Conservation (phyloP, 2,888 invertebrate genomes). For the Rhagonycha fulva region DNA sequence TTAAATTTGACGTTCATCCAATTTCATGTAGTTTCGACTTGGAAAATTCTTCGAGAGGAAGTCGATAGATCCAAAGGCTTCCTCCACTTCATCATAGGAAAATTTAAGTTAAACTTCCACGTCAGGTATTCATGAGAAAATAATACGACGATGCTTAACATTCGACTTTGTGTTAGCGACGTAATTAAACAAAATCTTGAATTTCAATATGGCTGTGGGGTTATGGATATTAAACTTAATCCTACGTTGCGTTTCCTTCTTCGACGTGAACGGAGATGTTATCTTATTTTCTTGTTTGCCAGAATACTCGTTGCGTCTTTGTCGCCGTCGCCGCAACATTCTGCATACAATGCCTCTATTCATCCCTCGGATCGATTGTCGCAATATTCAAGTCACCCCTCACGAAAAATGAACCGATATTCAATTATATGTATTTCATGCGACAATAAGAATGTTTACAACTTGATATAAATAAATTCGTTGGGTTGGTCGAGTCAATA, state of each 20-base stretch:
- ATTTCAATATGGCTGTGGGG: conserved; percentile 11
- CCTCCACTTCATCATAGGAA: background rate
- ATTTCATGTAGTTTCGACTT: background rate
- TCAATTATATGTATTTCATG: background rate
- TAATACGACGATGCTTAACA: background rate
- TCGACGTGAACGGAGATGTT: conserved; percentile 9
- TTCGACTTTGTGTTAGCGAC: background rate
- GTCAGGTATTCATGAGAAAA: background rate
- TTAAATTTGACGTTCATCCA: background rate
- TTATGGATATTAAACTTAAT: conserved; percentile 7
- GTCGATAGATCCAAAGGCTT: background rate
- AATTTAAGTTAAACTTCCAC: background rate
- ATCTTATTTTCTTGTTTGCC: conserved; percentile 20
- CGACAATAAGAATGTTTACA: background rate
- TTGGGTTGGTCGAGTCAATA: background rate
- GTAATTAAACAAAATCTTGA: conserved; percentile 19
- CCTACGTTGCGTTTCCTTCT: conserved; percentile 4
- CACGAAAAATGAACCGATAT: background rate
- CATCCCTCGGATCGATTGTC: conserved; percentile 17
- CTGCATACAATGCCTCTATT: conserved; percentile 13
- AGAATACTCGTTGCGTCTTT: background rate
- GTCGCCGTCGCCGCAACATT: conserved; percentile 4
- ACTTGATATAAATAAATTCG: background rate
- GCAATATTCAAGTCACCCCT: conserved; percentile 2
- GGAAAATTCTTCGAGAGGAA: background rate